Conservation (phyloP, 2,888 invertebrate genomes). For the Autographa gamma region DNA sequence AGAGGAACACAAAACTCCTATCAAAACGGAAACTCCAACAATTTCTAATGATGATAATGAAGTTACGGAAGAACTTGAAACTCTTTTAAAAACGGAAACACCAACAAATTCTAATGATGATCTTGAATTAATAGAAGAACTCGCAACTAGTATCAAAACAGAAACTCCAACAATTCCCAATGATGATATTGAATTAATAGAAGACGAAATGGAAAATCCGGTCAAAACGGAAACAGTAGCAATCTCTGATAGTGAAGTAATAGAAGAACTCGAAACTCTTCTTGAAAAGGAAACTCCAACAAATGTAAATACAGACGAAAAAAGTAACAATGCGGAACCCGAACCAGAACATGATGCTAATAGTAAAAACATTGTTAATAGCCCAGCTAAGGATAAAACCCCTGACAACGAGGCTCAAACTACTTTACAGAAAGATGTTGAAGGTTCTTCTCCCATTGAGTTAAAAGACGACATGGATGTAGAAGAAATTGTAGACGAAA, state of each 20-base stretch:
- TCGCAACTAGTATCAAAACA: background rate
- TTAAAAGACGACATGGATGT: conserved; percentile 45
- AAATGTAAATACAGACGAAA: conserved; percentile 9
- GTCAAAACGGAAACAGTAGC: background rate
- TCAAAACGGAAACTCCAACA: conserved; percentile 11
- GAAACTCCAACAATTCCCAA: background rate
- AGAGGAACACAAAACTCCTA: background rate
- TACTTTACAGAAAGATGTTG: background rate
- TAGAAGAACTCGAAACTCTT: conserved; percentile 14
- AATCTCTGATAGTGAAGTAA: conserved; percentile 11
- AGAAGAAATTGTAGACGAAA: conserved; percentile 39
- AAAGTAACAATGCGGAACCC: background rate
- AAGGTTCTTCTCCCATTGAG: conserved; percentile 28
- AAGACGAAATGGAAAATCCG: background rate
- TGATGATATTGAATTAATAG: conserved; percentile 5
- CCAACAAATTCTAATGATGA: background rate
- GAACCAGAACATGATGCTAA: background rate
- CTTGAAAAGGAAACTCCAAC: background rate
- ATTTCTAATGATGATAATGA: conserved; percentile 5
- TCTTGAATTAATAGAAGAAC: conserved; percentile 18
- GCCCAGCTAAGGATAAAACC: conserved; percentile 1
- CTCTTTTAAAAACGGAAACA: conserved; percentile 3
- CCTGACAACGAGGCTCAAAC: conserved; percentile 5
- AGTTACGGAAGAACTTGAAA: conserved; percentile 16
- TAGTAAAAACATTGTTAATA: conserved; percentile 11